A percentile compares a stretch with the other conserved stretches of the same genome.
These are phyloP conservation scores for Myiothlypis chrysogaster DNA, from an alignment of 2,797 vertebrate species.

Conservation along the genomic window DNA sequence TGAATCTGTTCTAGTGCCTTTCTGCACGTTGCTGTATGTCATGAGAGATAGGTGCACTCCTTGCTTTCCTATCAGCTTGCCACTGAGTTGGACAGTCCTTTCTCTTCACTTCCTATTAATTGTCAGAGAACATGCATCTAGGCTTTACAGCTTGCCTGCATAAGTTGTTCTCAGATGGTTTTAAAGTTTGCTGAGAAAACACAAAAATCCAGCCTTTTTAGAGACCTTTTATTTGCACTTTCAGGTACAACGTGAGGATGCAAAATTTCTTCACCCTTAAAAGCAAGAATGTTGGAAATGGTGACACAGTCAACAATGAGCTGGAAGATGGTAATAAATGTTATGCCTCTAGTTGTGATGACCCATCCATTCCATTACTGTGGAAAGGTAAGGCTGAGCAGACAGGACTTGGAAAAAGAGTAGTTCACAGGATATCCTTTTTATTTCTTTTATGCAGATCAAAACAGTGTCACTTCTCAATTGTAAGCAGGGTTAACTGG, in stretches of 20 bases:
- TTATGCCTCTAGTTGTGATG: constrained; percentile 85
- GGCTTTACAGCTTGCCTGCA: not conserved
- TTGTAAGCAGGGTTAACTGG: not conserved
- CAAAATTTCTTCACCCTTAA: constrained; percentile 87
- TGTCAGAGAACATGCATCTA: not conserved
- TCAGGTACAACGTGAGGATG: constrained; percentile 90
- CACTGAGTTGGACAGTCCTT: not conserved
- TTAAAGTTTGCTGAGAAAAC: not conserved
- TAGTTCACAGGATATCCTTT: not conserved
- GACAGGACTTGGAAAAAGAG: constrained; percentile 80
- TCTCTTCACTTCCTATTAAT: not conserved
- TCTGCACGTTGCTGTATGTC: not conserved
- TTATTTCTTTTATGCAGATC: not conserved
- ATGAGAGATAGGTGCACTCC: not conserved
- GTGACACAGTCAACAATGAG: constrained; percentile 88
- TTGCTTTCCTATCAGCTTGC: not conserved
- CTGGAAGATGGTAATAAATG: constrained; percentile 95
- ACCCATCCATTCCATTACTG: constrained; percentile 86
- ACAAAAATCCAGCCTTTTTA: not conserved
- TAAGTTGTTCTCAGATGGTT: not conserved
- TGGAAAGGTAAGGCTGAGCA: constrained; percentile 95
- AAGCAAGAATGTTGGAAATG: constrained; percentile 89
- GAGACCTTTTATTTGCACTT: not conserved
- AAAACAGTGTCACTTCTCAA: not conserved
- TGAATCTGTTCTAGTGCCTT: not conserved